These are phyloP conservation scores for Drosophila peninsularis DNA, from an alignment of 2,888 invertebrate species.

Conservation along the genomic window DNA sequence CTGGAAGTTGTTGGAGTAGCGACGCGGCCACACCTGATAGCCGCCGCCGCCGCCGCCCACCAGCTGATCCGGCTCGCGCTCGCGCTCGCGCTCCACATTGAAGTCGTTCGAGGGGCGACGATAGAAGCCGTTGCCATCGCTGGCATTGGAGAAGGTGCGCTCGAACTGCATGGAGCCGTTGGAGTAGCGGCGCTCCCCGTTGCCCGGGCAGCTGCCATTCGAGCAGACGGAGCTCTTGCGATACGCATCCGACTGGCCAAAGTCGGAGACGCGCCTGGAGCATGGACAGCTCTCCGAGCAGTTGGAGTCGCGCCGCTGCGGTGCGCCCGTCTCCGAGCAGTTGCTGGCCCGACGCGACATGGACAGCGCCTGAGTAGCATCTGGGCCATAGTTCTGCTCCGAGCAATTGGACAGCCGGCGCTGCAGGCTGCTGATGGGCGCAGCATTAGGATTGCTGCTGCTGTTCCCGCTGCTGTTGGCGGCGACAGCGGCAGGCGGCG, in stretches of 20 bases:
- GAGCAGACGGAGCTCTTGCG: constrained; percentile 85
- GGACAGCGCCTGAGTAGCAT: constrained; percentile 38
- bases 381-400: constrained; percentile 78
- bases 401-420: constrained; percentile 84
- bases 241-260: constrained; percentile 78
- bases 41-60: constrained; percentile 82
- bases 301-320: constrained; percentile 83
- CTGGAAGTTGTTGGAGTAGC: constrained; percentile 83
- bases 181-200: constrained; percentile 85
- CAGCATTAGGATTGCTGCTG: constrained; percentile 36
- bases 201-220: constrained; percentile 80
- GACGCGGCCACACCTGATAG: constrained; percentile 82
- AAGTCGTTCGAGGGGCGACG: constrained; percentile 83
- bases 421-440: constrained; percentile 58
- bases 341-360: constrained; percentile 83
- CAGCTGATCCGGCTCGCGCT: constrained; percentile 73
- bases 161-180: constrained; percentile 84
- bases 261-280: constrained; percentile 82
- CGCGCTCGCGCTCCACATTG: constrained; percentile 79
- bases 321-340: constrained; percentile 81
- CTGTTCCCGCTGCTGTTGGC: constrained; percentile 37
- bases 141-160: constrained; percentile 82
- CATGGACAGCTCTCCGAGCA: constrained; percentile 84
- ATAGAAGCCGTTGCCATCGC: constrained; percentile 74
- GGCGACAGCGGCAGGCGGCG: constrained; percentile 46